Evolutionary conservation across 2,113 vertebrate genomes (phyloP).

Genomic region (Acanthisitta chloris): DNA sequence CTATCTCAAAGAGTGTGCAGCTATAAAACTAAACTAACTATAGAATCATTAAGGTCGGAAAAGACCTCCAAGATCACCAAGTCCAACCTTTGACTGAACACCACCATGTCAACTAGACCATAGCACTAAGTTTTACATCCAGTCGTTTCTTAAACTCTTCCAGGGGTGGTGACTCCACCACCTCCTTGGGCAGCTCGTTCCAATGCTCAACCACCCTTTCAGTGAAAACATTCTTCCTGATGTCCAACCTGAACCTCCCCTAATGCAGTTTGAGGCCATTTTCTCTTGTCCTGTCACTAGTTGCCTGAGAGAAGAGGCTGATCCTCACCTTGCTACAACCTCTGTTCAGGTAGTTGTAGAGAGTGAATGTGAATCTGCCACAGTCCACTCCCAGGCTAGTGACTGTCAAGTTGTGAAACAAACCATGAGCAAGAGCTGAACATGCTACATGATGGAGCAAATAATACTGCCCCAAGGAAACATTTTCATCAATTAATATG

Average conservation of each 20-base stretch:
- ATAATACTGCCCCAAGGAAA: not conserved
- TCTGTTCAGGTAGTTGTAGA: not conserved
- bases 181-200: not conserved
- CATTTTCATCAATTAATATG: not conserved
- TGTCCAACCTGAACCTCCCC: not conserved
- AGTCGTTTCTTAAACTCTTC: not conserved
- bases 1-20: not conserved
- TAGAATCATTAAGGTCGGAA: not conserved
- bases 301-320: not conserved
- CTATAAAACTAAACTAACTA: not conserved
- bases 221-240: not conserved
- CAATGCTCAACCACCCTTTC: not conserved
- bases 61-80: not conserved
- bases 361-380: not conserved
- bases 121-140: not conserved
- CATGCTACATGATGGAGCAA: not conserved
- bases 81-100: not conserved
- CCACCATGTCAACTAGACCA: not conserved
- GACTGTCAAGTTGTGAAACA: not conserved
- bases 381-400: not conserved
- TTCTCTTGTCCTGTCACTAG: not conserved
- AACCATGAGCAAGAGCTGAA: not conserved
- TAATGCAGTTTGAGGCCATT: not conserved
- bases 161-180: not conserved
- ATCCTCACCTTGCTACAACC: too few species aligned